Base-by-base conservation (phyloP, 2,888 invertebrate species). In the Andrena bucephala region DNA sequence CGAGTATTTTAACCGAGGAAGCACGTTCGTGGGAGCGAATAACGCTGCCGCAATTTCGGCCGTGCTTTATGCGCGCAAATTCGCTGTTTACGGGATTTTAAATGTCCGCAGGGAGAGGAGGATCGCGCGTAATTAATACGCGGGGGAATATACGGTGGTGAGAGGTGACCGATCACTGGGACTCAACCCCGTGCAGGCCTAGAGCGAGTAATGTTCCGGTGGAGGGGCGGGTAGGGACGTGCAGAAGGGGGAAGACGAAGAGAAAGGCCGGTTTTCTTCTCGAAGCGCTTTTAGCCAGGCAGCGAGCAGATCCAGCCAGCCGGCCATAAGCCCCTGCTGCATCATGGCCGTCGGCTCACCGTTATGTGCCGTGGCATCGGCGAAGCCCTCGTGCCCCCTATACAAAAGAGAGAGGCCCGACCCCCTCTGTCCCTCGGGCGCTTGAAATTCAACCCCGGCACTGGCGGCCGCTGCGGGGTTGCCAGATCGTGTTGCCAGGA, bases 401-500 rank as follows among this genome's bases (percentile, higher is more conserved):
- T 90, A 89, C 89, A 91, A 91, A 89, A 89, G 89, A 89, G 88
- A 91, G 90, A 90, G 91, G 89, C 85, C 90, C 89, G 88, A 87
- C 88, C 90, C 89, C 88, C 87, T 89, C 88, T 90, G 90, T 91
- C 89, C 91, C 90, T 90, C 89, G 88, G 89, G 89, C 90, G 92
- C 89, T 92, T 92, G 93, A 93, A 93, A 92, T 93, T 92, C 92
- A 93, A 92, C 92, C 93, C 92, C 90, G 91, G 86, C 89, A 90
- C 89, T 88, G 89, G 60, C 73, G 73, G 36, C 66, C 71, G 83
- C 48, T 77, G 70, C 92, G 89, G 89, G 89, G 92, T 92, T 92
- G 92, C 92, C 92, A 87, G 89, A 89, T 88, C 84, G 85, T 62
- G 62, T 63, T 74, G 71, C 76, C 59, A 71, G 79, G 71, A 81